These are phyloP conservation scores for Pardalotus punctatus DNA, from an alignment of 2,113 vertebrate genomes.

Conservation along the genomic window DNA sequence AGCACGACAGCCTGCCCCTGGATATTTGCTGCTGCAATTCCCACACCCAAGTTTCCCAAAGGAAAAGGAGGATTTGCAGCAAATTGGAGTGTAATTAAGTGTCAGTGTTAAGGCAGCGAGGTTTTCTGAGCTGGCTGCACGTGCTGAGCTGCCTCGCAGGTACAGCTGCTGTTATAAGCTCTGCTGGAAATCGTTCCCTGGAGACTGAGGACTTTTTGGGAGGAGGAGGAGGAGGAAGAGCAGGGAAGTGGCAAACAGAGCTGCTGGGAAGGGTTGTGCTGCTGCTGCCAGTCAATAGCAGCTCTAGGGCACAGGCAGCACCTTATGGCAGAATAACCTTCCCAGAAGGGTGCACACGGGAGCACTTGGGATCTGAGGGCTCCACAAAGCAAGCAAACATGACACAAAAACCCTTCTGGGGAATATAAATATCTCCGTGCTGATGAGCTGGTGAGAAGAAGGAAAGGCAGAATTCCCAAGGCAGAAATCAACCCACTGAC, in stretches of 20 bases:
- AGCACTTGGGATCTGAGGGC: not conserved
- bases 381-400: not conserved
- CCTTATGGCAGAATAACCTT: not conserved
- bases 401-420: slow-evolving; percentile 12
- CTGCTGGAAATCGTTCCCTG: not conserved
- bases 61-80: not conserved
- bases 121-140: not conserved
- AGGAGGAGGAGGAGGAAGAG: not conserved
- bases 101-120: not conserved
- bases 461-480: slow-evolving; percentile 28
- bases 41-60: not conserved
- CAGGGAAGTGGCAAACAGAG: not conserved
- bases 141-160: not conserved
- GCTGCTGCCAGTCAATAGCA: not conserved
- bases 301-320: not conserved
- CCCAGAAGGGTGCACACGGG: not conserved
- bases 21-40: not conserved
- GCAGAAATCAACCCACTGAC: not conserved
- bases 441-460: slow-evolving; percentile 17
- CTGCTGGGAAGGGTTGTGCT: not conserved
- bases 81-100: not conserved
- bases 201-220: not conserved
- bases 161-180: not conserved
- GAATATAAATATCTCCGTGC: not conserved
- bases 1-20: not conserved